Conservation (phyloP, 1,140 invertebrate genomes). For the Rhynchophorus ferrugineus region DNA sequence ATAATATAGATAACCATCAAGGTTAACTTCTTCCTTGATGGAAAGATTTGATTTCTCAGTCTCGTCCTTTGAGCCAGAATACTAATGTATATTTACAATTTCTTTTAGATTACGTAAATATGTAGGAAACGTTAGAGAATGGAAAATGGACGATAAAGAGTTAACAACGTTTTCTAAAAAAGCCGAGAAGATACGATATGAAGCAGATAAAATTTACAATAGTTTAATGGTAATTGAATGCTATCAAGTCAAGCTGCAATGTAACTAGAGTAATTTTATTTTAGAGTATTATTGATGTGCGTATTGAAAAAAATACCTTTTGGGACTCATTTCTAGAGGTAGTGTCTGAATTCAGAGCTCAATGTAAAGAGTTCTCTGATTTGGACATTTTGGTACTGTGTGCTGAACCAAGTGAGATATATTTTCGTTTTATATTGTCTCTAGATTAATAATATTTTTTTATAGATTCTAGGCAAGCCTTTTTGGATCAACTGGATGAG, state of each 20-base stretch:
- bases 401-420: constrained; percentile 42
- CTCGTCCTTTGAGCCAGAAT: too few species aligned
- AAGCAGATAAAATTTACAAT: constrained; percentile 42
- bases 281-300: constrained; percentile 44
- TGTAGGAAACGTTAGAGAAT: constrained; percentile 64
- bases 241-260: too few species aligned
- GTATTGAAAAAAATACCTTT: constrained; percentile 45
- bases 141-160: constrained; percentile 59
- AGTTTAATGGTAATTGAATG: constrained; percentile 27
- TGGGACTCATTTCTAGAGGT: constrained; percentile 52
- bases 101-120: constrained; percentile 47
- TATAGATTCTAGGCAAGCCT: constrained; percentile 27
- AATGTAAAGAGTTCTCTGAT: constrained; percentile 50
- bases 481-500: constrained; percentile 25
- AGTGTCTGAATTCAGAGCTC: constrained; percentile 48
- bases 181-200: constrained; percentile 56
- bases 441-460: constrained; percentile 6
- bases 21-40: too few species aligned
- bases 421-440: constrained; percentile 1
- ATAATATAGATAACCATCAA: too few species aligned
- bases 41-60: too few species aligned
- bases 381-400: constrained; percentile 48
- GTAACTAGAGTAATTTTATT: constrained; percentile 25
- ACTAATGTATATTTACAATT: too few species aligned
- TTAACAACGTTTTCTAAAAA: constrained; percentile 54